phyloP scores from a whole-genome alignment of 2,888 invertebrate species.

The Pammene aurita region DNA sequence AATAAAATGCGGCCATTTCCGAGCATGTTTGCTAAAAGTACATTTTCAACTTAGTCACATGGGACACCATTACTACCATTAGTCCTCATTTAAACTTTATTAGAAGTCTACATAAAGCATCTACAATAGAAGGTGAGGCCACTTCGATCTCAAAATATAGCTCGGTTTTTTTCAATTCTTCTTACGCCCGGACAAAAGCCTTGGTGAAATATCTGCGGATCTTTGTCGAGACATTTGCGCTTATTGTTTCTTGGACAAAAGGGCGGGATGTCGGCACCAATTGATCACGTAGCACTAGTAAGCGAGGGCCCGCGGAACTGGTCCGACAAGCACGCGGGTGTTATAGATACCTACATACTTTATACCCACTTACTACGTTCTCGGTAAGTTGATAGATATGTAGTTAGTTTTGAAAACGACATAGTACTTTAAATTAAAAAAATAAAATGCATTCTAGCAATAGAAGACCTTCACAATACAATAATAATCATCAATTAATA shows the following conservation, averaged over 20 bases:
- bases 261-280: conserved; percentile 59
- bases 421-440: too few relatives aligned
- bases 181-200: conserved; percentile 35
- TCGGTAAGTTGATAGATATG: background rate
- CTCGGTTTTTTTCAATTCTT: conserved; percentile 40
- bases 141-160: conserved; percentile 39
- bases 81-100: background rate
- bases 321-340: conserved; percentile 44
- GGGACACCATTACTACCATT: background rate
- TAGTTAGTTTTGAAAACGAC: too few relatives aligned
- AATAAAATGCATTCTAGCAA: too few relatives aligned
- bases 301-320: conserved; percentile 2
- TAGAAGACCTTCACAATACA: too few relatives aligned
- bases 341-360: background rate
- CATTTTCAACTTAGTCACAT: background rate
- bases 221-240: conserved; percentile 60
- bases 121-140: conserved; percentile 33
- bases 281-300: conserved; percentile 59
- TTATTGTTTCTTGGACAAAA: conserved; percentile 67
- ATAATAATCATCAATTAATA: too few relatives aligned
- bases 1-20: too few relatives aligned
- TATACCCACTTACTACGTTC: background rate
- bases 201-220: conserved; percentile 54
- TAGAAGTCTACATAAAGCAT: conserved; percentile 9
- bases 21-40: too few relatives aligned